Evolutionary conservation across 2,797 vertebrate species (phyloP).

Genomic region (Manis crassicaudata): DNA sequence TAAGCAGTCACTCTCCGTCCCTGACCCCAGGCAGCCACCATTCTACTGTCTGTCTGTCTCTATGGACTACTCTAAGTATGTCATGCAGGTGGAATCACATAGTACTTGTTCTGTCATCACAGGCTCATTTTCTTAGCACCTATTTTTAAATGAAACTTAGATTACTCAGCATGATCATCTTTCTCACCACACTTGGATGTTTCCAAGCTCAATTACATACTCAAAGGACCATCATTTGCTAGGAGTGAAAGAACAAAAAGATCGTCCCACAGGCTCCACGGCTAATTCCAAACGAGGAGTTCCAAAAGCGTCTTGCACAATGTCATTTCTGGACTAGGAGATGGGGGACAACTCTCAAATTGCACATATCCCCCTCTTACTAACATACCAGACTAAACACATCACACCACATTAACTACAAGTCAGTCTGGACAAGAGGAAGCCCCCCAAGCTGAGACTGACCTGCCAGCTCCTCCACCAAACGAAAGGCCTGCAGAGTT

Average conservation of each 20-base stretch:
- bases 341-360: neutral
- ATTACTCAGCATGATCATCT: neutral
- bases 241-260: neutral
- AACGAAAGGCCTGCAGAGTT: conserved; percentile 96
- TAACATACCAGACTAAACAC: neutral
- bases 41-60: too few relatives aligned
- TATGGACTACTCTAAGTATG: neutral
- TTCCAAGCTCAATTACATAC: neutral
- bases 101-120: neutral
- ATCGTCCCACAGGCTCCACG: neutral
- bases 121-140: neutral
- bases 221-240: neutral
- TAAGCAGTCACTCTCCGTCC: neutral
- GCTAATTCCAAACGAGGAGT: neutral
- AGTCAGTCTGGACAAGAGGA: neutral
- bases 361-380: neutral
- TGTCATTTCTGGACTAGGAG: neutral
- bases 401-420: neutral
- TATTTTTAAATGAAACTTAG: neutral
- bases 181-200: neutral
- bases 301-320: neutral
- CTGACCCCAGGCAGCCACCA: neutral
- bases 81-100: neutral
- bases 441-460: conserved; percentile 80
- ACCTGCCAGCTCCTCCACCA: conserved; percentile 96